These are phyloP conservation scores for Microplitis demolitor DNA, from an alignment of 1,140 invertebrate genomes.

Conservation along the genomic window DNA sequence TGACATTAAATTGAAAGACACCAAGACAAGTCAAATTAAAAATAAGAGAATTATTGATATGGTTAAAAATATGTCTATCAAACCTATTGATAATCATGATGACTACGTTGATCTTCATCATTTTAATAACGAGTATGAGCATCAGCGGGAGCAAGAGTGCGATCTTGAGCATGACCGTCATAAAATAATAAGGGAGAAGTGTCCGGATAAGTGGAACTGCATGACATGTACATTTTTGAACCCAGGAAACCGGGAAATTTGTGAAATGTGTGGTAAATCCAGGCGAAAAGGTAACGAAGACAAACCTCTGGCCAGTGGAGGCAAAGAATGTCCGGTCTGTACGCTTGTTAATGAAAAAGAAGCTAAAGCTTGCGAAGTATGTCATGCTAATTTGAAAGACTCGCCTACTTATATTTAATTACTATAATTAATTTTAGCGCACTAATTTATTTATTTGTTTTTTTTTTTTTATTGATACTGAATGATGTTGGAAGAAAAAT, in stretches of 20 bases:
- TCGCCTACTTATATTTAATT: conserved; percentile 76
- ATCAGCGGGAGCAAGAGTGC: too few relatives aligned
- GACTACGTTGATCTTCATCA: too few relatives aligned
- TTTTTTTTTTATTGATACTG: neutral
- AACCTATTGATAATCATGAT: too few relatives aligned
- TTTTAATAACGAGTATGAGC: too few relatives aligned
- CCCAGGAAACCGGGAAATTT: conserved; percentile 62
- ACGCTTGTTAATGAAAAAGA: conserved; percentile 80
- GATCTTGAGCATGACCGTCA: neutral
- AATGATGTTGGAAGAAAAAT: too few relatives aligned
- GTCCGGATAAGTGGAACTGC: conserved; percentile 67
- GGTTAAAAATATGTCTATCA: too few relatives aligned
- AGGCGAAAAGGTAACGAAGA: conserved; percentile 65
- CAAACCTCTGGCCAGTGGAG: conserved; percentile 73
- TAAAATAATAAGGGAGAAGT: conserved; percentile 5
- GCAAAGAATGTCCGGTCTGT: conserved; percentile 76
- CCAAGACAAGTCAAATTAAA: too few relatives aligned
- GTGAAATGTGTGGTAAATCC: conserved; percentile 80
- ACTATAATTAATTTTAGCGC: neutral
- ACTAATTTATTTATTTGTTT: neutral
- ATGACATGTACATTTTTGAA: conserved; percentile 76
- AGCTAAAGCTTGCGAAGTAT: conserved; percentile 70
- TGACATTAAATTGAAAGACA: too few relatives aligned
- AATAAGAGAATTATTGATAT: neutral
- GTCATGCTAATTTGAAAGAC: conserved; percentile 71